These are phyloP conservation scores for Anomalospiza imberbis DNA, from an alignment of 2,797 vertebrate species.

Conservation along the genomic window DNA sequence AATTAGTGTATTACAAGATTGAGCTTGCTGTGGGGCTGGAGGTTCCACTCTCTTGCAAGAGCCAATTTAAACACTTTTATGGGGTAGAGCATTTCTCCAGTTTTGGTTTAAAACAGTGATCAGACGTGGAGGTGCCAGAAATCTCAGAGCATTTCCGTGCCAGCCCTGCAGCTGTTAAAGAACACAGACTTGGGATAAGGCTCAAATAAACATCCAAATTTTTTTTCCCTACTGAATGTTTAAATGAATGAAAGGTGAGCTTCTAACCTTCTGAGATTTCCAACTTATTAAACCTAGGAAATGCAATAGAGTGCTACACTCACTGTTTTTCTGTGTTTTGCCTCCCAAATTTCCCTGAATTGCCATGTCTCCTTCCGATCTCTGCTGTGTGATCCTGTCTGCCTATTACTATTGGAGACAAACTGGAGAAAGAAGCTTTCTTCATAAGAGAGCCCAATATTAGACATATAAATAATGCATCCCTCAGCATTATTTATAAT, in stretches of 20 bases:
- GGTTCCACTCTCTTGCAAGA: not conserved
- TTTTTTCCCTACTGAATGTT: not conserved
- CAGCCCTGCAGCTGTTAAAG: constrained; percentile 50
- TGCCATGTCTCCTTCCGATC: not conserved
- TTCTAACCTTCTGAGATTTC: not conserved
- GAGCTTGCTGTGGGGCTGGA: not conserved
- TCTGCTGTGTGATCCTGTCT: not conserved
- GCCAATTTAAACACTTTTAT: not conserved
- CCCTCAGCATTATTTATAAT: constrained; percentile 76
- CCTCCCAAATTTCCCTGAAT: not conserved
- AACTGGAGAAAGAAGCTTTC: constrained; percentile 67
- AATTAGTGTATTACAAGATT: not conserved
- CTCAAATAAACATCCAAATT: constrained; percentile 20
- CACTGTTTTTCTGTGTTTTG: not conserved
- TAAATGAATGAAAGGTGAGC: constrained; percentile 51
- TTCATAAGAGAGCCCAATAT: constrained; percentile 73
- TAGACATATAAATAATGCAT: constrained; percentile 81
- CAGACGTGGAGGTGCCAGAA: constrained; percentile 48
- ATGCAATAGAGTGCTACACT: not conserved
- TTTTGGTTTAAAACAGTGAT: constrained; percentile 1
- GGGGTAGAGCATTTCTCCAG: not conserved
- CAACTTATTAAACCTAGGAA: not conserved
- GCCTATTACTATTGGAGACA: constrained; percentile 38
- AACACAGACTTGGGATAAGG: constrained; percentile 5
- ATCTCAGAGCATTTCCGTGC: constrained; percentile 17